Conservation (phyloP, 2,888 invertebrate genomes). For the Chesias legatella region DNA sequence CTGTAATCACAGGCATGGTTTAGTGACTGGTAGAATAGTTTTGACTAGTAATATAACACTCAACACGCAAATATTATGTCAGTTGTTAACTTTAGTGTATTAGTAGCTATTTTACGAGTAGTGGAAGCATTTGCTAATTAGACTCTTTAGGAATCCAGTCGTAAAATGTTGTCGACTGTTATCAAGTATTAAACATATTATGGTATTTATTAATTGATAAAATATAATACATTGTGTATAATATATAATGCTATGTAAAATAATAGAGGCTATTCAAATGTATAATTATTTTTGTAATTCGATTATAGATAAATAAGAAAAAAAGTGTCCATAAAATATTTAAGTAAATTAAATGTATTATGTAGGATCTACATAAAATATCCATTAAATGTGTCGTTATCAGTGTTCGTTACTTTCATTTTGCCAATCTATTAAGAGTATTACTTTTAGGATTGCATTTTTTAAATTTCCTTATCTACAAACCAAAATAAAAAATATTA, state of each 20-base stretch:
- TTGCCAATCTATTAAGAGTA: neutral
- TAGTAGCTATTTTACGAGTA: no score
- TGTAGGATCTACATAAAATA: conserved; percentile 13
- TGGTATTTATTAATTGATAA: no score
- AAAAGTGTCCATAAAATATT: neutral
- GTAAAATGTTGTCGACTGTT: conserved; percentile 3
- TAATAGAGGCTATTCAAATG: conserved; percentile 37
- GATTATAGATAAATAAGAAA: conserved; percentile 35
- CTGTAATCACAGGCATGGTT: no score
- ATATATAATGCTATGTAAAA: conserved; percentile 20
- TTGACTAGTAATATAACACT: no score
- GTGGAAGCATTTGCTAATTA: neutral
- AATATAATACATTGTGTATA: conserved; percentile 7
- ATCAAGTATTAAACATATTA: conserved; percentile 5
- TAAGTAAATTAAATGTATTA: no score
- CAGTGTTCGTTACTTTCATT: conserved; percentile 8
- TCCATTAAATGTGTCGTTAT: conserved; percentile 26
- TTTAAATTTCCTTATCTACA: no score
- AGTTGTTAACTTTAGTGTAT: no score
- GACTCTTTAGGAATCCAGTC: neutral
- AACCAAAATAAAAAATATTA: no score
- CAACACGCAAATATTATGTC: no score
- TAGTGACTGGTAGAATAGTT: no score
- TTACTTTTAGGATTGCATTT: no score
- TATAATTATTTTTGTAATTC: conserved; percentile 59